These are phyloP conservation scores for Grapholita molesta DNA, from an alignment of 1,140 invertebrate species.

Conservation along the genomic window DNA sequence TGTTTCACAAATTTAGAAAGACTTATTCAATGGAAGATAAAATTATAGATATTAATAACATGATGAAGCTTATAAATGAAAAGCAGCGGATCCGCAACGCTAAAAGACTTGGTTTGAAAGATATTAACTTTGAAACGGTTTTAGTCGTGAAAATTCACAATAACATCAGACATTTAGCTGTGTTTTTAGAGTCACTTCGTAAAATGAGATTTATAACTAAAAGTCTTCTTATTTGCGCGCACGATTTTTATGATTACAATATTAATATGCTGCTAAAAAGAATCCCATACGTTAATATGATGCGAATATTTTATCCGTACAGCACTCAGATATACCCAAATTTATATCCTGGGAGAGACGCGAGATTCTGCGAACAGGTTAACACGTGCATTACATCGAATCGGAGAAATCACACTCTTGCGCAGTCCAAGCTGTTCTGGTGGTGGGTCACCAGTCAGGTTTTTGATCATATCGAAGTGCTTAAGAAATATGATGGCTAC, in stretches of 20 bases:
- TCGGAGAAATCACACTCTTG: constrained; percentile 27
- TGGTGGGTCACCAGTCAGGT: constrained; percentile 45
- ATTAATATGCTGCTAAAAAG: constrained; percentile 31
- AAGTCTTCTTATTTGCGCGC: constrained; percentile 39
- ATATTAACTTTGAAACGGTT: constrained; percentile 8
- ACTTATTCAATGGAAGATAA: background rate
- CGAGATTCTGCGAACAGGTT: constrained; percentile 24
- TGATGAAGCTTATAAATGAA: background rate
- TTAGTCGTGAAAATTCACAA: constrained; percentile 41
- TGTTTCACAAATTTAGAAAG: background rate
- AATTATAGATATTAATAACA: background rate
- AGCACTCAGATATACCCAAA: constrained; percentile 36
- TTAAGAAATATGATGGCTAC: constrained; percentile 28
- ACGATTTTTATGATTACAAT: constrained; percentile 31
- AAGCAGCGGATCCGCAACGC: background rate
- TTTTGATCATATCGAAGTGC: constrained; percentile 34
- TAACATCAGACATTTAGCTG: constrained; percentile 27
- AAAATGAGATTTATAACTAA: constrained; percentile 28
- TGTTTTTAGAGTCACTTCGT: constrained; percentile 31
- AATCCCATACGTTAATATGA: constrained; percentile 29
- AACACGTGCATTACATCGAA: constrained; percentile 23
- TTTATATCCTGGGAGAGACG: constrained; percentile 36
- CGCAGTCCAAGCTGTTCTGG: constrained; percentile 43
- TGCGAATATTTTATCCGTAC: constrained; percentile 46
- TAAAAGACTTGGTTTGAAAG: background rate